Base-by-base conservation (phyloP, 1,140 invertebrate species). In the Pseudoatta argentina region DNA sequence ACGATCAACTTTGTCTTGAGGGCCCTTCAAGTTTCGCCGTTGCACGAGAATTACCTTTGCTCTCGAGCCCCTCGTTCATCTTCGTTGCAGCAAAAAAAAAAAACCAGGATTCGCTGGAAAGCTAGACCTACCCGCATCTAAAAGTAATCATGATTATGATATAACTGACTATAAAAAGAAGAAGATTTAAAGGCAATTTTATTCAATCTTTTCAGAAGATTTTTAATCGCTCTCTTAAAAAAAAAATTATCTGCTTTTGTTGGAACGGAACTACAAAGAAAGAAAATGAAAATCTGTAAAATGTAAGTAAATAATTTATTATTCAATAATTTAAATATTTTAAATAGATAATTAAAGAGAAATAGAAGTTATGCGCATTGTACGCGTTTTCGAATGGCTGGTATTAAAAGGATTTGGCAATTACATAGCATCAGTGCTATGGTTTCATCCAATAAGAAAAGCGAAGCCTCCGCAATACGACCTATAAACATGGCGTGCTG, bases 361-460 rank as follows among this genome's bases (percentile, higher is more conserved):
- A 44, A 5, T 51, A 51, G 5, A 16, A 18, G 64, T 51, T 67
- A 24, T n/a, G 30, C 21, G 18, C 30, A 24, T 12, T 24, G 8
- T 55, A 59, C 64, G 48, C 77, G 53, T 90, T 85, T 67, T 48
- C 66, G 44, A 87, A 57, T 90, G 76, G 53, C 55, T 51, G 14
- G 76, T 48, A 86, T 89, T 91, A 92, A 90, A 88, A 86, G 89
- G 93, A 93, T 93, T 93, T 91, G 21, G 91, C 90, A 92, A 94
- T 93, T 94, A 73, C 55, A 24, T 75, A 89, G 88, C 77, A 53
- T 87, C 91, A 92, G 67, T 85, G 85, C 69, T 94, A 94, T 83
- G 93, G 93, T 88, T 87, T 94, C 94, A 94, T 94, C 94, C 93
- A 94, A 94, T 94, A 93, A 94, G 83, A 76, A 12, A 51, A 48